phyloP scores from a whole-genome alignment of 2,797 vertebrate species.

The Sebastes taczanowskii region DNA sequence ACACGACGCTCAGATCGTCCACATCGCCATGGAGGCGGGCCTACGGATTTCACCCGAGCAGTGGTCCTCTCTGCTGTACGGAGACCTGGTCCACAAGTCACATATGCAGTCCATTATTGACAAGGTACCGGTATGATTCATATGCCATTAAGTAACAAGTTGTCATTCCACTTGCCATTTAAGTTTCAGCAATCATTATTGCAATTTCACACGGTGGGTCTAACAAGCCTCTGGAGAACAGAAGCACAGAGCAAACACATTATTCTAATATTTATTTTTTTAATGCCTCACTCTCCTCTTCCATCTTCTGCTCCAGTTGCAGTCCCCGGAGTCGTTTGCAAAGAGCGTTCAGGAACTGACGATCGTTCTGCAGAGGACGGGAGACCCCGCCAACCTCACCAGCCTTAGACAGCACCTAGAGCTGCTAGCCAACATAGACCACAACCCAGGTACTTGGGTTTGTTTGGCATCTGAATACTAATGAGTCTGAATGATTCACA shows the following conservation, averaged over 20 bases:
- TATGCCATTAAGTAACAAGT: background rate
- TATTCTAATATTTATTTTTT: background rate
- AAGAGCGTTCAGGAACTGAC: slow-evolving; percentile 97
- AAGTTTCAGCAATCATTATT: background rate
- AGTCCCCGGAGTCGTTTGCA: slow-evolving; percentile 96
- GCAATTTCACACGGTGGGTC: background rate
- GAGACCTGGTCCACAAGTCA: slow-evolving; percentile 95
- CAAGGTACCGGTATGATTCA: slow-evolving; percentile 45
- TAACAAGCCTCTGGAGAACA: background rate
- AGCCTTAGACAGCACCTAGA: slow-evolving; percentile 92
- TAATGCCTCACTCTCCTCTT: background rate
- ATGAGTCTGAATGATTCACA: background rate
- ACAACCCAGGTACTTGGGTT: slow-evolving; percentile 88
- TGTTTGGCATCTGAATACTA: background rate
- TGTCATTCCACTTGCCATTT: background rate
- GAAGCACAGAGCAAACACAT: background rate
- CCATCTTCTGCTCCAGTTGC: slow-evolving; percentile 80
- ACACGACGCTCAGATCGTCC: slow-evolving; percentile 96
- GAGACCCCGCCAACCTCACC: slow-evolving; percentile 94
- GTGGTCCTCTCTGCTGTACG: slow-evolving; percentile 96
- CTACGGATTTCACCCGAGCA: slow-evolving; percentile 97
- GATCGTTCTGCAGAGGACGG: slow-evolving; percentile 94
- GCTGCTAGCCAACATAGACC: slow-evolving; percentile 95
- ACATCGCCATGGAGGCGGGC: slow-evolving; percentile 97
- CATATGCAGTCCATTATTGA: slow-evolving; percentile 99